phyloP scores from a whole-genome alignment of 1,140 invertebrate genomes.

The Andrena cerasifolii region DNA sequence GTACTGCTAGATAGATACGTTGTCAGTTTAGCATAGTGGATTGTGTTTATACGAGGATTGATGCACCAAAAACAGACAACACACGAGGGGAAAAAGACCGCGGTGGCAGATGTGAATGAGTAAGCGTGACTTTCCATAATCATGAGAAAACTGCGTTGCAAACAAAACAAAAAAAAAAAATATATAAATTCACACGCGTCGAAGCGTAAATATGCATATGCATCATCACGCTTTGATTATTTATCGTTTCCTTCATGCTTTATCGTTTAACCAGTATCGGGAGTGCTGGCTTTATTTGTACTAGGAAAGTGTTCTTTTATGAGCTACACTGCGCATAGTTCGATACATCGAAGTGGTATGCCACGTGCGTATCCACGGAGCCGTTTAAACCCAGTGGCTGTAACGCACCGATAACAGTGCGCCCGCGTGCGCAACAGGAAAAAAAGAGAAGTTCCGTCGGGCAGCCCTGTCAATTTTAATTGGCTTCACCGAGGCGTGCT shows the following conservation, averaged over 20 bases:
- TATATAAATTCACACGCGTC: conserved; percentile 4
- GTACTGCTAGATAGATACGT: neutral
- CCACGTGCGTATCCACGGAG: conserved; percentile 41
- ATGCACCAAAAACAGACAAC: conserved; percentile 10
- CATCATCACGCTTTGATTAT: conserved; percentile 58
- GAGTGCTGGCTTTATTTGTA: conserved; percentile 45
- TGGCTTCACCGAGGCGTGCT: conserved; percentile 71
- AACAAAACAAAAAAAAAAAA: neutral
- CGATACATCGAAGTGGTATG: conserved; percentile 50
- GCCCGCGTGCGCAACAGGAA: conserved; percentile 36
- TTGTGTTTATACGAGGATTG: conserved; percentile 43
- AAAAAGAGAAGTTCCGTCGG: conserved; percentile 58
- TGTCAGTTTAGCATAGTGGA: conserved; percentile 19
- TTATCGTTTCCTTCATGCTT: conserved; percentile 39
- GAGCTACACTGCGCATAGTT: conserved; percentile 14
- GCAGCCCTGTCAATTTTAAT: conserved; percentile 75
- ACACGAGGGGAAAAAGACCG: neutral
- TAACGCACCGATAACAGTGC: conserved; percentile 59
- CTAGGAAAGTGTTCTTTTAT: conserved; percentile 45
- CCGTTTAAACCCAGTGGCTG: conserved; percentile 56
- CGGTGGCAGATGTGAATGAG: conserved; percentile 30
- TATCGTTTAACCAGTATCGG: conserved; percentile 34
- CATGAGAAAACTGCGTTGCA: conserved; percentile 42
- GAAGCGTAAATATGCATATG: conserved; percentile 55
- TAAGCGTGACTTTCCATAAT: conserved; percentile 62